These are phyloP conservation scores for Fundulus diaphanus DNA, from an alignment of 2,797 vertebrate genomes.

Conservation along the genomic window DNA sequence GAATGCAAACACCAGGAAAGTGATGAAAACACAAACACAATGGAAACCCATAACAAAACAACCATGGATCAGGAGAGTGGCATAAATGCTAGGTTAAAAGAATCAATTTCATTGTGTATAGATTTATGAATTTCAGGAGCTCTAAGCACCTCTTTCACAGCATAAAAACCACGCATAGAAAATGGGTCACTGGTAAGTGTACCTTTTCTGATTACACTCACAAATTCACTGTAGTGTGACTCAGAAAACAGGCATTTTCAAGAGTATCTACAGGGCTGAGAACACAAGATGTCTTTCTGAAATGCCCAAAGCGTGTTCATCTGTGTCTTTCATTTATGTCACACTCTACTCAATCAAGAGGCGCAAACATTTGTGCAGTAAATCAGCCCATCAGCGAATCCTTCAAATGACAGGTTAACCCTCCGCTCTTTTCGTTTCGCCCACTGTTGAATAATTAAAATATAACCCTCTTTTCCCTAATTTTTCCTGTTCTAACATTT, in stretches of 20 bases:
- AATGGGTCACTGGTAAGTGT: conserved; percentile 34
- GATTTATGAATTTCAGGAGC: neutral
- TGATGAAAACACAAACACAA: too few relatives aligned
- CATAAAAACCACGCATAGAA: conserved; percentile 25
- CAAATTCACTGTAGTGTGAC: conserved; percentile 52
- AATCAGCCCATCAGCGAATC: conserved; percentile 37
- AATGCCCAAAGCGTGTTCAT: conserved; percentile 61
- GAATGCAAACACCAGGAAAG: too few relatives aligned
- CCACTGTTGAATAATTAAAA: neutral
- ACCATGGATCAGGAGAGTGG: too few relatives aligned
- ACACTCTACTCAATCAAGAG: conserved; percentile 56
- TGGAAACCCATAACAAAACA: too few relatives aligned
- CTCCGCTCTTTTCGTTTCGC: neutral
- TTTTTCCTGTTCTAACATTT: conserved; percentile 5
- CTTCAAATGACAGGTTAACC: conserved; percentile 25
- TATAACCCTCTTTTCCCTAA: conserved; percentile 9
- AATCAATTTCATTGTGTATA: neutral
- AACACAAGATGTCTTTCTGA: conserved; percentile 68
- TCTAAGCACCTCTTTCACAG: conserved; percentile 5
- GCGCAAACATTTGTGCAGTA: conserved; percentile 31
- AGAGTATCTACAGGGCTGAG: conserved; percentile 60
- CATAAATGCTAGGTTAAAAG: neutral
- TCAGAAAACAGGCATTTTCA: conserved; percentile 55
- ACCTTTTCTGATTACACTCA: conserved; percentile 39
- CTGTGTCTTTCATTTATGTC: conserved; percentile 56